A percentile compares a stretch with the other conserved stretches of the same genome.
Evolutionary conservation across 2,888 invertebrate species (phyloP).

Genomic region (Lithosia quadra): DNA sequence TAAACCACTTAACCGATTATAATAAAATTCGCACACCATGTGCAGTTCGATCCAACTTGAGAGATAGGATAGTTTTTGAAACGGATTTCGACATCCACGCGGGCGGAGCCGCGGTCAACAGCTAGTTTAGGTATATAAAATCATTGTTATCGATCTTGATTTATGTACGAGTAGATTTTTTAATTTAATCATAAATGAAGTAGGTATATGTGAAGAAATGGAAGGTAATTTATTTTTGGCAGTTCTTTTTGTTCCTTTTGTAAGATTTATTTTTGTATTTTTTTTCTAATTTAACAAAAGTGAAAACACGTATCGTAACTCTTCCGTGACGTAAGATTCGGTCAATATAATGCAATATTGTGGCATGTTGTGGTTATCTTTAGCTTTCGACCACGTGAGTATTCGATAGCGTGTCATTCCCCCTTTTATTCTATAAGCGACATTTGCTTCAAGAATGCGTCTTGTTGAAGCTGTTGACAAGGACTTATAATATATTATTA

Average conservation of each 20-base stretch:
- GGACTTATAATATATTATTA: too few relatives aligned
- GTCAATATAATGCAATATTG: slow-evolving; percentile 6
- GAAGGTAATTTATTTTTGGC: neutral
- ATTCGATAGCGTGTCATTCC: neutral
- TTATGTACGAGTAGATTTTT: neutral
- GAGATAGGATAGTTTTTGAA: too few relatives aligned
- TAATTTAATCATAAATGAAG: too few relatives aligned
- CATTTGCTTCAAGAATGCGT: neutral
- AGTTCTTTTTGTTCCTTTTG: neutral
- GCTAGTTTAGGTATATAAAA: too few relatives aligned
- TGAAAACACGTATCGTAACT: neutral
- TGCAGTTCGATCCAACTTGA: too few relatives aligned
- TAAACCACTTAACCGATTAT: too few relatives aligned
- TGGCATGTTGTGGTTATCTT: neutral
- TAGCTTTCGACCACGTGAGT: neutral
- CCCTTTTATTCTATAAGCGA: neutral
- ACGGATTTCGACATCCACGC: too few relatives aligned
- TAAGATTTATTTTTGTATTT: neutral
- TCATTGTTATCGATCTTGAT: neutral
- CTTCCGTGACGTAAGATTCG: neutral
- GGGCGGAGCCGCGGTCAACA: too few relatives aligned
- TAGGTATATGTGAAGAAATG: neutral
- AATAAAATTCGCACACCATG: too few relatives aligned
- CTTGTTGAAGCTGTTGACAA: neutral
- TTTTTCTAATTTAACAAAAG: neutral